Percentiles rank a stretch among this genome's conserved stretches.
Evolutionary conservation across 2,888 invertebrate genomes (phyloP).

Genomic region (Zhengitettix transpicula): DNA sequence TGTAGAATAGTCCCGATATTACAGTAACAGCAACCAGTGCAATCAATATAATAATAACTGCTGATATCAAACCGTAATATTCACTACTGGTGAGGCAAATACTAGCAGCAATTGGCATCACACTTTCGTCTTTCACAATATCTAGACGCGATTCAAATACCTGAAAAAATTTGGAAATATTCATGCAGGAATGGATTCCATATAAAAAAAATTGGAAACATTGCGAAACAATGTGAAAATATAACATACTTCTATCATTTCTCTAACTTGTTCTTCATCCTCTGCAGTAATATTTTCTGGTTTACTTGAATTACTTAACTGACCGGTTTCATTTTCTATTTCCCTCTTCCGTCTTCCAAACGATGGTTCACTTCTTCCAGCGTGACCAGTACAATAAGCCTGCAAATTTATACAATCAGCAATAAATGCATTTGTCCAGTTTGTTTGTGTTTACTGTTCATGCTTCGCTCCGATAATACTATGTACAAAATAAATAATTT

Average conservation of each 20-base stretch:
- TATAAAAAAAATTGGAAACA: background rate
- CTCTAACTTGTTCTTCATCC: constrained; percentile 56
- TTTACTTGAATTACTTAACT: constrained; percentile 32
- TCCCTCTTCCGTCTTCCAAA: constrained; percentile 44
- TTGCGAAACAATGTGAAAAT: background rate
- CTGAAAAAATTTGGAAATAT: constrained; percentile 25
- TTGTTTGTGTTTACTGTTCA: too few relatives aligned
- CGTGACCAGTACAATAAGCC: constrained; percentile 68
- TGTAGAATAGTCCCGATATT: constrained; percentile 58
- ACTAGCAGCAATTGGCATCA: constrained; percentile 39
- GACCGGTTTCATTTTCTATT: constrained; percentile 13
- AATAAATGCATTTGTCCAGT: too few relatives aligned
- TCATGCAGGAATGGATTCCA: background rate
- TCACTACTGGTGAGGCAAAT: constrained; percentile 70
- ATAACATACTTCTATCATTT: constrained; percentile 64
- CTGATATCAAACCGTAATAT: constrained; percentile 69
- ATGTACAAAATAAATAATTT: too few relatives aligned
- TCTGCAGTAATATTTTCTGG: constrained; percentile 21
- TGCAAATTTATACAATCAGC: constrained; percentile 16
- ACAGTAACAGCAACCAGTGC: constrained; percentile 56
- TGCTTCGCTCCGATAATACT: too few relatives aligned
- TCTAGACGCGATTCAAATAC: constrained; percentile 57
- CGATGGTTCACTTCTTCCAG: constrained; percentile 66
- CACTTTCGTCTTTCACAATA: constrained; percentile 23
- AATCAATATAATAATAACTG: constrained; percentile 57